Percentiles rank a stretch among this genome's conserved stretches.
Evolutionary conservation across 2,888 invertebrate species (phyloP).

Genomic region (Microchrysa polita): DNA sequence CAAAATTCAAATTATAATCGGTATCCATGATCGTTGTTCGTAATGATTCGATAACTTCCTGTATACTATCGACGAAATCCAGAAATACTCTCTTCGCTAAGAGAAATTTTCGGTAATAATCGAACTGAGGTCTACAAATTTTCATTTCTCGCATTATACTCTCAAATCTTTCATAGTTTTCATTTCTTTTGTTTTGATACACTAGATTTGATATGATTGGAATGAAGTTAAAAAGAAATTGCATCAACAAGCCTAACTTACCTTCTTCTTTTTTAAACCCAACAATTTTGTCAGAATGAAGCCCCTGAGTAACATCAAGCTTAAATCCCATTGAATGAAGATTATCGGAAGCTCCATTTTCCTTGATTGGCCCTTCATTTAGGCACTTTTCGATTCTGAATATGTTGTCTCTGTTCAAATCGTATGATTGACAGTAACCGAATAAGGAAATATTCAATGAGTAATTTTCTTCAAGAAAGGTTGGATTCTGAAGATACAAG

Average conservation of each 20-base stretch:
- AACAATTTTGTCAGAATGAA: no score
- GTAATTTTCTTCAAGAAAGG: constrained; percentile 17
- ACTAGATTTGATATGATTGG: constrained; percentile 37
- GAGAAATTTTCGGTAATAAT: constrained; percentile 46
- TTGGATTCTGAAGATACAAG: no score
- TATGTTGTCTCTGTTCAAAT: background rate
- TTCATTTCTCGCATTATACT: constrained; percentile 29
- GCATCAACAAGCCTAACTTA: no score
- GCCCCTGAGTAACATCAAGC: no score
- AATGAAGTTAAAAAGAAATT: no score
- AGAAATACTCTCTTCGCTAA: constrained; percentile 44
- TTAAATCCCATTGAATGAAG: no score
- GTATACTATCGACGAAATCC: constrained; percentile 37
- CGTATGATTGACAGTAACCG: background rate
- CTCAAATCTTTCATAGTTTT: constrained; percentile 25
- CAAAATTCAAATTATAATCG: constrained; percentile 41
- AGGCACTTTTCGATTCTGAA: background rate
- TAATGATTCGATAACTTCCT: constrained; percentile 17
- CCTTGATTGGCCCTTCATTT: no score
- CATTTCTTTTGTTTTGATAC: constrained; percentile 32
- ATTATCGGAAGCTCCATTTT: no score
- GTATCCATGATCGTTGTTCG: constrained; percentile 4
- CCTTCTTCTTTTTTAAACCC: no score
- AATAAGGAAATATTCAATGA: constrained; percentile 25
- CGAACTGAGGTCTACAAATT: constrained; percentile 1